Evolutionary conservation across 2,797 vertebrate species (phyloP).

Genomic region (Sebastes melanostomus): DNA sequence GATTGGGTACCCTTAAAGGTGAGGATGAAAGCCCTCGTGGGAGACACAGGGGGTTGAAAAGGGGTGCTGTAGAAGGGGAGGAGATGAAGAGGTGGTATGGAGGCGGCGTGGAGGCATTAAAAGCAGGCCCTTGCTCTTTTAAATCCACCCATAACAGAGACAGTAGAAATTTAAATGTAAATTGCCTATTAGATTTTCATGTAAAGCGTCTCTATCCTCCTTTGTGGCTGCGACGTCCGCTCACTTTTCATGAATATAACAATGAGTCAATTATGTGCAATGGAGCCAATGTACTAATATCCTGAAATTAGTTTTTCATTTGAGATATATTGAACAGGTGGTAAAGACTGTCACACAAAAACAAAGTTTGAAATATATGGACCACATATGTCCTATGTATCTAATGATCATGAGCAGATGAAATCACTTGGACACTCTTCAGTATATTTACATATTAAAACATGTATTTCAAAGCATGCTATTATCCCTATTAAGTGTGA

Average conservation of each 20-base stretch:
- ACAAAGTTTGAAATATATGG: slow-evolving; percentile 4
- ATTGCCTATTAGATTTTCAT: slow-evolving; percentile 83
- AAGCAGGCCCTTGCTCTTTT: slow-evolving; percentile 77
- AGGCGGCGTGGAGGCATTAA: slow-evolving; percentile 73
- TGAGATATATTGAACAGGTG: slow-evolving; percentile 33
- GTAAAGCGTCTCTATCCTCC: slow-evolving; percentile 76
- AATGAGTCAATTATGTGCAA: slow-evolving; percentile 58
- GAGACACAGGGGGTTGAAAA: slow-evolving; percentile 63
- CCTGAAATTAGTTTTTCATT: slow-evolving; percentile 43
- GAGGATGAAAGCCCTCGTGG: slow-evolving; percentile 74
- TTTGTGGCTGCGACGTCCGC: slow-evolving; percentile 63
- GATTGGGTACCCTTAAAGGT: slow-evolving; percentile 80
- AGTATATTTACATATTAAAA: slow-evolving; percentile 20
- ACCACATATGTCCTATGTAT: neutral
- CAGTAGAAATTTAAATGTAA: slow-evolving; percentile 84
- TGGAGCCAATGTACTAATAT: slow-evolving; percentile 47
- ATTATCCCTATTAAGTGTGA: slow-evolving; percentile 4
- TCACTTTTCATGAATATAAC: slow-evolving; percentile 64
- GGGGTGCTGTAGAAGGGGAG: slow-evolving; percentile 60
- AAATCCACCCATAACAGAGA: slow-evolving; percentile 76
- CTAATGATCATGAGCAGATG: neutral
- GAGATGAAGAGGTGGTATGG: slow-evolving; percentile 69
- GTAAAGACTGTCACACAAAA: slow-evolving; percentile 6
- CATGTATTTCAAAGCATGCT: slow-evolving; percentile 4
- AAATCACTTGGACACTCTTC: neutral